Conservation (phyloP, 1,140 invertebrate genomes). For the Platyscapa corneri region DNA sequence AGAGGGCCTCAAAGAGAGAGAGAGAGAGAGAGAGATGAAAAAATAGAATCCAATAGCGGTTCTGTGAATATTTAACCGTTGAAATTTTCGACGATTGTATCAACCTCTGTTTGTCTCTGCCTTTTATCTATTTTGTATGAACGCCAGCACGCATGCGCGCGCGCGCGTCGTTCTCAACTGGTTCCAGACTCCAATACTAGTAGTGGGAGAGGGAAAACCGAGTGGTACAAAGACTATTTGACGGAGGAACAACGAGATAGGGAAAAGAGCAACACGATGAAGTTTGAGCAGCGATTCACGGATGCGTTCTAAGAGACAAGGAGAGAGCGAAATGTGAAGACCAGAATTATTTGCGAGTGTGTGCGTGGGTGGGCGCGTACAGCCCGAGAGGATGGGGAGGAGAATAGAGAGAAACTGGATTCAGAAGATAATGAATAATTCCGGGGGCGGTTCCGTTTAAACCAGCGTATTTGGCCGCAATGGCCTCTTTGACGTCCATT, state of each 20-base stretch:
- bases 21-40: too few relatives aligned
- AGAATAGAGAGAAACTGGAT: conserved; percentile 53
- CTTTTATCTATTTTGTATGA: background rate
- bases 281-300: too few relatives aligned
- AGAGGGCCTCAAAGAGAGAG: too few relatives aligned
- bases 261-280: conserved; percentile 10
- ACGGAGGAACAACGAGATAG: conserved; percentile 38
- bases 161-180: background rate
- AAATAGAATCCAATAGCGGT: conserved; percentile 28
- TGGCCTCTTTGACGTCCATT: conserved; percentile 53
- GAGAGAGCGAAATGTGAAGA: too few relatives aligned
- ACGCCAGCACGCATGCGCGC: too few relatives aligned
- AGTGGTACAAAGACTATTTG: conserved; percentile 58
- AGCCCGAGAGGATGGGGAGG: conserved; percentile 48
- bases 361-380: too few relatives aligned
- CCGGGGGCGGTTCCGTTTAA: conserved; percentile 66
- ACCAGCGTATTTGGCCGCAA: conserved; percentile 57
- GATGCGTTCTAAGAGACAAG: too few relatives aligned
- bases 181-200: background rate
- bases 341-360: too few relatives aligned
- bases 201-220: conserved; percentile 57
- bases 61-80: conserved; percentile 64
- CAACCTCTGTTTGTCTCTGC: background rate
- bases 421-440: conserved; percentile 70
- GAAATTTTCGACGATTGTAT: conserved; percentile 59